phyloP scores from a whole-genome alignment of 2,888 invertebrate species.

The Xylota segnis region DNA sequence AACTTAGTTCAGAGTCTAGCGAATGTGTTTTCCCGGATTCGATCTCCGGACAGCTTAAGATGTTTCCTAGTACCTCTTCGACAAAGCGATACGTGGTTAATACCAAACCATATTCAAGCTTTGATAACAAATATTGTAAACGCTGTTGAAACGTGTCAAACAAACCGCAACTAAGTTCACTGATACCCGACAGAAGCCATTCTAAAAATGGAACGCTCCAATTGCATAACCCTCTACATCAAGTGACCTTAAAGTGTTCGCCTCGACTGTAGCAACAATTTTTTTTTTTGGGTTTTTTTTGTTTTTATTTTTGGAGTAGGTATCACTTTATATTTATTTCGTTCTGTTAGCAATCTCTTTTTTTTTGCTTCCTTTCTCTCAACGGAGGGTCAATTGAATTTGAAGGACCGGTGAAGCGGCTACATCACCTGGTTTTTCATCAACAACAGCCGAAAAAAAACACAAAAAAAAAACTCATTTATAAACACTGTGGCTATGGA shows the following conservation, averaged over 20 bases:
- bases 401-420: conserved; percentile 20
- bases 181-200: no score
- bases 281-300: neutral
- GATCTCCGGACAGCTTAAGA: no score
- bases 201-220: no score
- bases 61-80: no score
- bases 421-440: conserved; percentile 20
- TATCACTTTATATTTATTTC: neutral
- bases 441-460: conserved; percentile 1
- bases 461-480: neutral
- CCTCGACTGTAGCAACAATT: neutral
- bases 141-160: no score
- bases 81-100: no score
- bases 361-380: neutral
- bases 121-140: no score
- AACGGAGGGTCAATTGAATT: conserved; percentile 49
- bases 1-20: no score
- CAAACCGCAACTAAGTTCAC: no score
- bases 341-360: conserved; percentile 3
- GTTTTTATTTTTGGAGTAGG: neutral
- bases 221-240: no score
- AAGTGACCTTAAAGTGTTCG: neutral
- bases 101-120: no score
- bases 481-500: conserved; percentile 13
- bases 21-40: no score